Percentiles rank a stretch among this genome's conserved stretches.
Conservation (phyloP, 2,888 invertebrate genomes). For the Heliconius charithonia region DNA sequence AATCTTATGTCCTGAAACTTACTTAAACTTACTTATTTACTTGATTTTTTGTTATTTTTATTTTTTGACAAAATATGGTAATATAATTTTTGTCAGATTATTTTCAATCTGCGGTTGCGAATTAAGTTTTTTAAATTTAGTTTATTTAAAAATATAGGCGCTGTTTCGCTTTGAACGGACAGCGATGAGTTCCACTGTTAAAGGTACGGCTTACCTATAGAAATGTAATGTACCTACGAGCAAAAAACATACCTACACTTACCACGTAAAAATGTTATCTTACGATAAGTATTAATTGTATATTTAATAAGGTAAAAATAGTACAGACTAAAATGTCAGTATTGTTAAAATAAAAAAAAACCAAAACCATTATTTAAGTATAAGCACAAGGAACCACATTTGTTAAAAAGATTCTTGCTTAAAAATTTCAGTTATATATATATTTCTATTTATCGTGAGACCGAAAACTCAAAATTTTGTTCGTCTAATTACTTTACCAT, state of each 20-base stretch:
- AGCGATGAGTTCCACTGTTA: neutral
- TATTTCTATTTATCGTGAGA: conserved; percentile 43
- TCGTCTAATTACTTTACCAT: conserved; percentile 47
- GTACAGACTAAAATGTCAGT: neutral
- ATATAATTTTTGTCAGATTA: neutral
- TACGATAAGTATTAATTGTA: too few relatives aligned
- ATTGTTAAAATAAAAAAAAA: neutral
- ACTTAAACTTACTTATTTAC: too few relatives aligned
- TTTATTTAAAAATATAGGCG: neutral
- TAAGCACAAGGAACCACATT: conserved; percentile 6
- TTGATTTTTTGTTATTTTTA: neutral
- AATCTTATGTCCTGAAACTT: neutral
- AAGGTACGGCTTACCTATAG: too few relatives aligned
- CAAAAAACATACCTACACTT: too few relatives aligned
- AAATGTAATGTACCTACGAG: too few relatives aligned
- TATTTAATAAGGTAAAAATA: too few relatives aligned
- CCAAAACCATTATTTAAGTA: neutral
- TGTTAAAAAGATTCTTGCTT: neutral
- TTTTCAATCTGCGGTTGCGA: neutral
- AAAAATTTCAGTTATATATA: neutral
- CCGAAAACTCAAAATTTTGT: conserved; percentile 35
- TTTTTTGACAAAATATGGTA: neutral
- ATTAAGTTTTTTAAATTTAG: neutral
- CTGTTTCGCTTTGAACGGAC: neutral
- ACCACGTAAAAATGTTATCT: too few relatives aligned